Evolutionary conservation across 2,113 vertebrate species (phyloP), one percentile per base, ranked within the genome.

Genomic region (Trogon surrucura): DNA sequence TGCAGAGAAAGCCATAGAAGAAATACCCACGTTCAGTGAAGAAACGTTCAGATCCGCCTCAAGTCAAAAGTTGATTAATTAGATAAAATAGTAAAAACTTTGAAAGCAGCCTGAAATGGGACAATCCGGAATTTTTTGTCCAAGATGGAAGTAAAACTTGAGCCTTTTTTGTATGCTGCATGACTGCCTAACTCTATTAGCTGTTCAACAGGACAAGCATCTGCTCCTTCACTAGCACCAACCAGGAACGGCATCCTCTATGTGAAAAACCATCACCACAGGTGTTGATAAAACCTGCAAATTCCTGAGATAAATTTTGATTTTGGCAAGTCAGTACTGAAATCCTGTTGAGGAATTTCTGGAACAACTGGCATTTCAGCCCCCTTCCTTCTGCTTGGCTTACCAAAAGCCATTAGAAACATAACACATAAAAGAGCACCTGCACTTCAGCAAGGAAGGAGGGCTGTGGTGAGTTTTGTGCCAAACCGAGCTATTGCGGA

Each of bases 401-500:
- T 84, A 36, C 22, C 16, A 74, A 61, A 80, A 69, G 1, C 2
- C 15, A 20, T 32, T 34, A 48, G 29, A 72, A 64, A 73, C 7
- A 13, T 27, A 64, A 82, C 5, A 14, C 17, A 34, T 10, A 23
- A 53, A 73, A 77, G 30, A 50, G 4, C 13, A 69, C 25, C 25
- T 11, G 11, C 7, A 38, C 80, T 91, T 87, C 30, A 36, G 29
- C 5, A 73, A 51, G 25, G 6, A 69, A 51, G 14, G 25, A 50
- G 15, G 27, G 20, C 21, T 64, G 23, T 1, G 1, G 27, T 0
- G 1, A 71, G 30, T 4, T 86, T 14, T 27, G 15, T 45, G 25
- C 16, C 58, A 71, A 89, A 75, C 6, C 6, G 58, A 77, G 44
- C 16, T 50, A 36, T 50, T 89, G 75, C n/a, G 67, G 14, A 57